Evolutionary conservation across 2,888 invertebrate genomes (phyloP).

Genomic region (Alcis repandata): DNA sequence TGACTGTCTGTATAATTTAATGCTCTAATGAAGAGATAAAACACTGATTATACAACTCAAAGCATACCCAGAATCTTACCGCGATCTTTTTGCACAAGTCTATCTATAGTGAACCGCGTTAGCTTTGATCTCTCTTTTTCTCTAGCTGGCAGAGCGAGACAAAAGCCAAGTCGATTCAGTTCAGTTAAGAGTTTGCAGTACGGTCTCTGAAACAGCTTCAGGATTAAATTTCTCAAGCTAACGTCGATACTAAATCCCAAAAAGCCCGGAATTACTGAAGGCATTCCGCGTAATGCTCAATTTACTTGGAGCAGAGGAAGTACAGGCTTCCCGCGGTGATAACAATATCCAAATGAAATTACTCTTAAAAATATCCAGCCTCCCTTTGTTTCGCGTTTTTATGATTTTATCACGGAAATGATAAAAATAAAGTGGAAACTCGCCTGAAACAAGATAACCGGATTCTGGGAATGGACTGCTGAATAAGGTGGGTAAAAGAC

Average conservation of each 20-base stretch:
- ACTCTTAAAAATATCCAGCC: slow-evolving; percentile 59
- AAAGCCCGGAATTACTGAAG: slow-evolving; percentile 74
- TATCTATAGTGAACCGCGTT: no score
- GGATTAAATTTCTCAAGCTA: slow-evolving; percentile 80
- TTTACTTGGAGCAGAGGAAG: slow-evolving; percentile 67
- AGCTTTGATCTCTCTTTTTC: no score
- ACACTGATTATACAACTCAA: slow-evolving; percentile 37
- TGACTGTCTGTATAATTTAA: neutral
- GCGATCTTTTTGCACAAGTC: no score
- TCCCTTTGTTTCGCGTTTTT: slow-evolving; percentile 48
- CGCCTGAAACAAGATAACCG: slow-evolving; percentile 29
- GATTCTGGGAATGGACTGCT: slow-evolving; percentile 20
- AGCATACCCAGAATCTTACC: slow-evolving; percentile 60
- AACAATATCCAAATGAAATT: slow-evolving; percentile 68
- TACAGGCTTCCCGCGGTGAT: slow-evolving; percentile 62
- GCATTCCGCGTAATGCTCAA: slow-evolving; percentile 78
- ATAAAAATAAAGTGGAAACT: slow-evolving; percentile 37
- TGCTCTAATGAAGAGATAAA: slow-evolving; percentile 13
- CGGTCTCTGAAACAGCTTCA: slow-evolving; percentile 65
- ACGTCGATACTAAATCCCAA: slow-evolving; percentile 73
- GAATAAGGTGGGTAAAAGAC: slow-evolving; percentile 14
- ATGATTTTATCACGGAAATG: slow-evolving; percentile 43
- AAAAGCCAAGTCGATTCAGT: no score
- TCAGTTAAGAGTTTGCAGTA: no score
- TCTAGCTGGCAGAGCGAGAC: no score